phyloP scores from a whole-genome alignment of 2,113 vertebrate species.

The Aix galericulata region DNA sequence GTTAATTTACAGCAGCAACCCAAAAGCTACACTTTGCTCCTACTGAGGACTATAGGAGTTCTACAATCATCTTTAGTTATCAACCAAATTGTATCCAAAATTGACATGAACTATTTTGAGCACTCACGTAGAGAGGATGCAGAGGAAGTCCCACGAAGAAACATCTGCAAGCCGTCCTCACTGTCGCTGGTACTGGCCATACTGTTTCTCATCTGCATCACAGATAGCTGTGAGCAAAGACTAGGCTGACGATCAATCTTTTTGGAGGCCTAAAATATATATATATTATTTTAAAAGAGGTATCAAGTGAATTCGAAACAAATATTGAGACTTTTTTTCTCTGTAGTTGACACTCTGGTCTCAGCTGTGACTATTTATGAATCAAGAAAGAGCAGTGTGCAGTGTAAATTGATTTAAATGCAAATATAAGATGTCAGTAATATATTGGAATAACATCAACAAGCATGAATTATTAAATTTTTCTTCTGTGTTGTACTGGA shows the following conservation, averaged over 20 bases:
- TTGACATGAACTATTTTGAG: background rate
- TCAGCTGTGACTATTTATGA: background rate
- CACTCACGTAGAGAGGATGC: slow-evolving; percentile 91
- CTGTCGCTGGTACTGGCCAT: slow-evolving; percentile 94
- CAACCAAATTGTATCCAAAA: background rate
- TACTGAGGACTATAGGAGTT: background rate
- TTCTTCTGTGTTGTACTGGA: background rate
- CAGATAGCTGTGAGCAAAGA: slow-evolving; percentile 93
- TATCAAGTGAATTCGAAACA: background rate
- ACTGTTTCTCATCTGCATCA: slow-evolving; percentile 98
- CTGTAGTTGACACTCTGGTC: background rate
- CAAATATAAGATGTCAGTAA: background rate
- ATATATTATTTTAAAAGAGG: background rate
- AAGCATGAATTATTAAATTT: background rate
- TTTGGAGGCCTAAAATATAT: slow-evolving; percentile 81
- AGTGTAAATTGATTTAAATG: background rate
- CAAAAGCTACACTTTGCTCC: background rate
- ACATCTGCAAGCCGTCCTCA: slow-evolving; percentile 93
- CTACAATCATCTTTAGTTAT: background rate
- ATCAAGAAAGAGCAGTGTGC: background rate
- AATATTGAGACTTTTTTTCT: background rate
- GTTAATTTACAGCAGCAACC: background rate
- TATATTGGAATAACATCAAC: background rate
- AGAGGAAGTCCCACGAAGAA: slow-evolving; percentile 88
- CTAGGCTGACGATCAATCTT: slow-evolving; percentile 92